Conservation (phyloP, 2,888 invertebrate genomes). For the Plutella xylostella region DNA sequence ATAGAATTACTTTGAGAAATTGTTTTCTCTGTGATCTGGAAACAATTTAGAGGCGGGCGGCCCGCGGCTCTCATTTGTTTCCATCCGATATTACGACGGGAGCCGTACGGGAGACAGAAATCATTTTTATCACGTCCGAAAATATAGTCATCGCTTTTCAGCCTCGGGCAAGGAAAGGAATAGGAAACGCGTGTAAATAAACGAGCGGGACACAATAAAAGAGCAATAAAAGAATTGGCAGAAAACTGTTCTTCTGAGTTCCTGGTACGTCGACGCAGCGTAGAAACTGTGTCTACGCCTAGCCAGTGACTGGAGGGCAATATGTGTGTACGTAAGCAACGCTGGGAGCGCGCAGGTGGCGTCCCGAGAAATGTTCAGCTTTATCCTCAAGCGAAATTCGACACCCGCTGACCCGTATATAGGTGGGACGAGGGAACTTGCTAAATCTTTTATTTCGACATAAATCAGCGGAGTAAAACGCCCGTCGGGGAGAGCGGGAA, state of each 20-base stretch:
- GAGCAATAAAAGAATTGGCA: conserved; percentile 30
- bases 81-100: no score
- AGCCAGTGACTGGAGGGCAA: conserved; percentile 28
- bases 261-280: no score
- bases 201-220: conserved; percentile 17
- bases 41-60: no score
- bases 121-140: no score
- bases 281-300: no score
- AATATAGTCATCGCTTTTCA: no score
- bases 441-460: conserved; percentile 9
- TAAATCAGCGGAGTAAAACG: conserved; percentile 2
- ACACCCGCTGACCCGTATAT: conserved; percentile 17
- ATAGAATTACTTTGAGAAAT: no score
- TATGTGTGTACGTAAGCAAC: conserved; percentile 32
- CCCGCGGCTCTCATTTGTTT: no score
- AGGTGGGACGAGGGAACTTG: conserved; percentile 19
- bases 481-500: conserved; percentile 1
- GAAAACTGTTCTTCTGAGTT: conserved; percentile 27
- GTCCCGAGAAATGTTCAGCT: conserved; percentile 29
- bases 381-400: conserved; percentile 20
- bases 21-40: no score
- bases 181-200: not conserved
- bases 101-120: no score
- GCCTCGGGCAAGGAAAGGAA: no score
- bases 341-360: conserved; percentile 47